Percentiles rank a stretch among this genome's conserved stretches.
Evolutionary conservation across 2,113 vertebrate genomes (phyloP).

Genomic region (Tetrax tetrax): DNA sequence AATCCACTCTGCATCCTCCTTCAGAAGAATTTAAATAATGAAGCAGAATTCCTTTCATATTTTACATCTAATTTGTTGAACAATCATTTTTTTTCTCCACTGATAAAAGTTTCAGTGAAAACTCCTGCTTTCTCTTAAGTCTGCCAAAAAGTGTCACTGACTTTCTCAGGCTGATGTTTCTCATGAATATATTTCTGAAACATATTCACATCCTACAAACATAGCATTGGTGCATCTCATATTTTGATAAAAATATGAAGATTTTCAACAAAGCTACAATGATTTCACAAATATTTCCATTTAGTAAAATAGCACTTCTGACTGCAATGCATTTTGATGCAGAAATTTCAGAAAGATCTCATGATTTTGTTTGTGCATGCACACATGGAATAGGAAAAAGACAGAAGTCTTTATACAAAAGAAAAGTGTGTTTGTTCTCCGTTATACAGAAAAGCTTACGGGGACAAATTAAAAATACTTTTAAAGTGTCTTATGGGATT

Average conservation of each 20-base stretch:
- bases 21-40: neutral
- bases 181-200: neutral
- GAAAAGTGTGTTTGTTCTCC: neutral
- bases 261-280: neutral
- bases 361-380: neutral
- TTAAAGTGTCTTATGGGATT: neutral
- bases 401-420: neutral
- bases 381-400: neutral
- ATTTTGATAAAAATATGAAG: neutral
- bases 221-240: neutral
- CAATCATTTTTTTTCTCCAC: neutral
- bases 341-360: neutral
- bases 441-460: neutral
- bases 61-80: neutral
- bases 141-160: neutral
- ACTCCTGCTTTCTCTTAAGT: neutral
- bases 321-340: neutral
- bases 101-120: neutral
- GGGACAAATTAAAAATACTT: slow-evolving; percentile 2
- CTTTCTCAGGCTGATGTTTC: neutral
- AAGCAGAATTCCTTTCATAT: neutral
- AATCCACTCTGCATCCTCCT: neutral
- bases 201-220: neutral
- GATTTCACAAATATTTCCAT: neutral
- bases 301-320: neutral